Percentiles rank a stretch among this genome's conserved stretches.
These are phyloP conservation scores for Gasteruption jaculator DNA, from an alignment of 2,888 invertebrate genomes.

Conservation along the genomic window DNA sequence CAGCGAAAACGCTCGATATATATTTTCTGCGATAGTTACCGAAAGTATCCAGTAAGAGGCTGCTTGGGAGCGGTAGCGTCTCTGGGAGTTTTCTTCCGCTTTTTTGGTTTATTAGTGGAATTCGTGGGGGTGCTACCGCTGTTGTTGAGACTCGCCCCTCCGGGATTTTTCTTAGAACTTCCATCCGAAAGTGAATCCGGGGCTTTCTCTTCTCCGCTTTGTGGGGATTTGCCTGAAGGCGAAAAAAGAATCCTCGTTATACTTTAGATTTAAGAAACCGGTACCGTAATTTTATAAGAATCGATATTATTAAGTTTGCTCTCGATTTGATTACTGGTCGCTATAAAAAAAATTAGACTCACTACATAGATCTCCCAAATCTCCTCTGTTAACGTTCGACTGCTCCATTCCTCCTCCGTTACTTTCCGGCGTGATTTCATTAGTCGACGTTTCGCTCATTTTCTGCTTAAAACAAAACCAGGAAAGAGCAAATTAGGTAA, in stretches of 20 bases:
- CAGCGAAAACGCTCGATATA: not conserved
- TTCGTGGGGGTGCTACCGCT: slow-evolving; percentile 26
- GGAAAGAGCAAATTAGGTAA: no score
- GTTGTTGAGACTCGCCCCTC: slow-evolving; percentile 25
- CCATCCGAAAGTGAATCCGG: slow-evolving; percentile 36
- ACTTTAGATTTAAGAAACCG: not conserved
- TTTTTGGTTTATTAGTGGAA: slow-evolving; percentile 60
- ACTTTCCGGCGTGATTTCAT: slow-evolving; percentile 33
- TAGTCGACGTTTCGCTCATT: slow-evolving; percentile 33
- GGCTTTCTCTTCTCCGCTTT: slow-evolving; percentile 39
- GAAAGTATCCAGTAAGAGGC: slow-evolving; percentile 63
- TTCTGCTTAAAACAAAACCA: slow-evolving; percentile 9
- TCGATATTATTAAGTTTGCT: not conserved
- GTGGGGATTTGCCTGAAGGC: slow-evolving; percentile 31
- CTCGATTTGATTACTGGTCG: not conserved
- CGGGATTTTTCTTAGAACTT: slow-evolving; percentile 32
- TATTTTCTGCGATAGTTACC: slow-evolving; percentile 25
- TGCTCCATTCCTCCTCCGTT: slow-evolving; percentile 34
- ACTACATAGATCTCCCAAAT: slow-evolving; percentile 36
- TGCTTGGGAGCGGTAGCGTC: slow-evolving; percentile 71
- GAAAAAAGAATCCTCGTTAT: not conserved
- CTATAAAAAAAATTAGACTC: slow-evolving; percentile 16
- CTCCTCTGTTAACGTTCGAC: slow-evolving; percentile 38
- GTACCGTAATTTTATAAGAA: slow-evolving; percentile 1
- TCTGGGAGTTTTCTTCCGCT: slow-evolving; percentile 65